These are phyloP conservation scores for Brachylomia viminalis DNA, from an alignment of 2,888 invertebrate genomes.

Conservation along the genomic window DNA sequence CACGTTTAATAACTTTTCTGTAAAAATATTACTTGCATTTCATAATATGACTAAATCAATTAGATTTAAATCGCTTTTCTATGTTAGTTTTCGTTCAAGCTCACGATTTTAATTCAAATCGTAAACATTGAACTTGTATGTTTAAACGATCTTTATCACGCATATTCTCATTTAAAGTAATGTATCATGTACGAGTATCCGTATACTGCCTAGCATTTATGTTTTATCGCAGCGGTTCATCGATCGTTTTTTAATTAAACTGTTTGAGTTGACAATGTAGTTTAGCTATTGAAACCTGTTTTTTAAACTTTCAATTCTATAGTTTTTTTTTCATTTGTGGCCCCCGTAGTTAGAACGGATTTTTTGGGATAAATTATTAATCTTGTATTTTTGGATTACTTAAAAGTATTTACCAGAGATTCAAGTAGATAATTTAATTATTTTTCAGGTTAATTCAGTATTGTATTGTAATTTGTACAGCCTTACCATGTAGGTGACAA, in stretches of 20 bases:
- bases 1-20: not conserved
- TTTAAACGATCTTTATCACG: conserved; percentile 32
- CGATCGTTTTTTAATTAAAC: conserved; percentile 21
- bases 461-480: no score
- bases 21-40: not conserved
- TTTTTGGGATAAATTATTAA: not conserved
- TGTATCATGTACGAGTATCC: conserved; percentile 8
- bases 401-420: not conserved
- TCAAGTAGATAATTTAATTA: not conserved
- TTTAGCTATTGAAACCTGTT: conserved; percentile 1
- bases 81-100: not conserved
- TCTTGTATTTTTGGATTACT: not conserved
- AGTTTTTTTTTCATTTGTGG: not conserved
- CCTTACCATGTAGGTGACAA: not conserved
- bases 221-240: conserved; percentile 30
- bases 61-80: not conserved
- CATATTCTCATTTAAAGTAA: conserved; percentile 25
- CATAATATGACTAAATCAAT: not conserved
- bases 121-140: not conserved
- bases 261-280: not conserved
- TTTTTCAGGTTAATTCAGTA: not conserved
- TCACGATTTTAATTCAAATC: not conserved
- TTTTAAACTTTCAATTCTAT: not conserved
- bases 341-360: not conserved
- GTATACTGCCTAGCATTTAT: not conserved